Evolutionary conservation across 2,888 invertebrate genomes (phyloP).

Genomic region (Halictus quadricinctus): DNA sequence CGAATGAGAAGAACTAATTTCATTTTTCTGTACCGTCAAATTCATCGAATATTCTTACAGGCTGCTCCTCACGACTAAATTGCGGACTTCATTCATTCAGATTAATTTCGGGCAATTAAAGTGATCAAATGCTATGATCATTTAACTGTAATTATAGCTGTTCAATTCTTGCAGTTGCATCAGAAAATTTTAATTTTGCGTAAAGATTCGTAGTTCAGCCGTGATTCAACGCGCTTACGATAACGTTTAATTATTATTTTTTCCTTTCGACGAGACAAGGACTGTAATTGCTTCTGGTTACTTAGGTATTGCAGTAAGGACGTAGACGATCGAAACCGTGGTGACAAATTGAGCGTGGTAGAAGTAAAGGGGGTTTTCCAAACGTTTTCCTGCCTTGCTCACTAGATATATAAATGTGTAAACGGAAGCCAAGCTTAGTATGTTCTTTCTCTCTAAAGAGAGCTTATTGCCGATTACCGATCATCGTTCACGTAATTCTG

Average conservation of each 20-base stretch:
- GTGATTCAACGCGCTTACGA: neutral
- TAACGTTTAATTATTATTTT: slow-evolving; percentile 2
- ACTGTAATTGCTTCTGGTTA: neutral
- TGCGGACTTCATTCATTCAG: neutral
- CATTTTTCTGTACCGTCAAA: neutral
- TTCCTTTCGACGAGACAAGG: neutral
- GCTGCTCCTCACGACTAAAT: neutral
- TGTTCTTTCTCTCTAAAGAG: slow-evolving; percentile 1
- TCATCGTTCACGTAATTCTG: neutral
- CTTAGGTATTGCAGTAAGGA: neutral
- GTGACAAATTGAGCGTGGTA: slow-evolving; percentile 13
- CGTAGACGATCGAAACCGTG: neutral
- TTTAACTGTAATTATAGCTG: neutral
- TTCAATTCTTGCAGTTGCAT: neutral
- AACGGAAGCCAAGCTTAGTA: slow-evolving; percentile 40
- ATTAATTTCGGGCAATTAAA: neutral
- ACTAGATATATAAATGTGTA: slow-evolving; percentile 50
- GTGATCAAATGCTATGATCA: neutral
- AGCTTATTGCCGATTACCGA: neutral
- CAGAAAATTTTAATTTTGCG: neutral
- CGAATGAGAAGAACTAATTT: neutral
- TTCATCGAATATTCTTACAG: neutral
- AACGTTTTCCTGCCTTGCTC: slow-evolving; percentile 41
- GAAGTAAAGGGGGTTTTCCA: slow-evolving; percentile 27
- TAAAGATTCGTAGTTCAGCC: neutral